Evolutionary conservation across 2,113 vertebrate genomes (phyloP), one percentile per base, ranked within the genome.

Genomic region (Heloderma charlesbogerti): DNA sequence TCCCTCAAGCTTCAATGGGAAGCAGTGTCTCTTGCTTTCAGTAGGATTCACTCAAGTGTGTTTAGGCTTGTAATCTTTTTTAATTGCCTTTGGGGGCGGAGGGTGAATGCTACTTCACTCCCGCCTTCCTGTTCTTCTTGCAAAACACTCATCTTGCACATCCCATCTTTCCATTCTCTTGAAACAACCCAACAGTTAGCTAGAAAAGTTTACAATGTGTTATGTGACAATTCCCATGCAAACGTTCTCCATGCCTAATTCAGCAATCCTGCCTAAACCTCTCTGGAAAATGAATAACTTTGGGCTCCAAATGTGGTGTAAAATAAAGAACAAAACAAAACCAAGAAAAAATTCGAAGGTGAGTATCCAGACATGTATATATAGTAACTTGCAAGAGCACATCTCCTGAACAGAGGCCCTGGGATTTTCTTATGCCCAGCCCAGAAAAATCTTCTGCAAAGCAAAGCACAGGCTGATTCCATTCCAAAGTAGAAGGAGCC

Each of bases 171-270:
- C 63, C 91, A 90, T 91, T 88, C 90, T 94, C 90, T 92, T 92
- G 91, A 91, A 93, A 94, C 51, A 94, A 92, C 89, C 51, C 93
- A 95, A 89, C 2, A 3, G 92, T 95, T 63, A 94, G 94, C 92
- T 93, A 89, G 92, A 31, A 79, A 72, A 94, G 92, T 96, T 96
- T 95, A 96, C 94, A 94, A 96, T 90, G 95, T 96, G 95, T 91
- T 95, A 92, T 87, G 84, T 96, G 95, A 96, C 90, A 93, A 86
- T 94, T 95, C 90, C 94, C 95, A 94, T 88, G 86, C 88, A 94
- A 87, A 89, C 89, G 12, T 80, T 89, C 27, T 27, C 54, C 15
- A 34, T 78, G 54, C 51, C 94, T 96, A 45, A 16, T 37, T 82
- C 67, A 87, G 84, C 37, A 63, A 74, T 69, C 48, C 29, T 48